phyloP scores from a whole-genome alignment of 1,140 invertebrate genomes.

The Drosophila subobscura region DNA sequence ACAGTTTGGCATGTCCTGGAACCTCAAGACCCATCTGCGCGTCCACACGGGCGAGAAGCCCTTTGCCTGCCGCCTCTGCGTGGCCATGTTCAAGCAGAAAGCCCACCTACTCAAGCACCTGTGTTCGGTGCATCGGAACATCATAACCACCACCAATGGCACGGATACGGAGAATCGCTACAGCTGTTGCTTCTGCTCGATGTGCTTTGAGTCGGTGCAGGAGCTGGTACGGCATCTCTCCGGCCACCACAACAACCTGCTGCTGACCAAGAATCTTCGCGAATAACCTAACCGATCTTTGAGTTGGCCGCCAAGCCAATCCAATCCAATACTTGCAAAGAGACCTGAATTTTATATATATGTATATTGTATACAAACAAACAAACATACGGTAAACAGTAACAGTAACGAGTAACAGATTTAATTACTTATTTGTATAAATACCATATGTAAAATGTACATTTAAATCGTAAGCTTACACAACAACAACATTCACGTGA shows the following conservation, averaged over 20 bases:
- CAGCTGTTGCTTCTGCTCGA: constrained; percentile 93
- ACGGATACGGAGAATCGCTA: constrained; percentile 89
- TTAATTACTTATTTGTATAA: constrained; percentile 68
- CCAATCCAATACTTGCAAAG: constrained; percentile 53
- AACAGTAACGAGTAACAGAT: constrained; percentile 61
- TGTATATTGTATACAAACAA: constrained; percentile 65
- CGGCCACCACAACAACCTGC: constrained; percentile 92
- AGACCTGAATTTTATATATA: constrained; percentile 81
- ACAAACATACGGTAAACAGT: constrained; percentile 59
- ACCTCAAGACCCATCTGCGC: constrained; percentile 92
- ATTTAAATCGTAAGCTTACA: constrained; percentile 71
- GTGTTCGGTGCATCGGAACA: constrained; percentile 93
- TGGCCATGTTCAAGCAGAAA: constrained; percentile 95
- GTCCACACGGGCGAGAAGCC: constrained; percentile 95
- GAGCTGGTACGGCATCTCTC: constrained; percentile 93
- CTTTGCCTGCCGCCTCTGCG: constrained; percentile 92
- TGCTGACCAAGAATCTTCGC: constrained; percentile 93
- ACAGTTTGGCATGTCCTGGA: constrained; percentile 95
- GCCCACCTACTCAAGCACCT: constrained; percentile 93
- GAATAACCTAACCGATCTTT: constrained; percentile 85
- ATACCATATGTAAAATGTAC: constrained; percentile 64
- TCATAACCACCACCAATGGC: constrained; percentile 89
- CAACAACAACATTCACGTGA: constrained; percentile 52
- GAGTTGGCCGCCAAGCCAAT: constrained; percentile 54
- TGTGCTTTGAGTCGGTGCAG: constrained; percentile 92